Conservation (phyloP, 92 coral and sea anemone genomes). For the Heliopora coerulea region DNA sequence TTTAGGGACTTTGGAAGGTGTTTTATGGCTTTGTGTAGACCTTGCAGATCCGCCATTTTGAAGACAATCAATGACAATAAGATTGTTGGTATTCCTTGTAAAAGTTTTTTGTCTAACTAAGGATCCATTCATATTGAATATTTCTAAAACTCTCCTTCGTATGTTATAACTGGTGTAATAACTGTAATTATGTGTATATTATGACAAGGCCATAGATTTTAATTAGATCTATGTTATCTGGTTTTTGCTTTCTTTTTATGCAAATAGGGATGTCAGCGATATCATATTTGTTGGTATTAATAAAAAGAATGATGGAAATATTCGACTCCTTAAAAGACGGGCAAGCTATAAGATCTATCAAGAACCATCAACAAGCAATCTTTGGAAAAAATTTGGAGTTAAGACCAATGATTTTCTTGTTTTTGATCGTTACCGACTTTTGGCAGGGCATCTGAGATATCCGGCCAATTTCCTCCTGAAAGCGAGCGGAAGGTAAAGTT, state of each 20-base stretch:
- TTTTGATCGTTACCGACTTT: slow-evolving; percentile 51
- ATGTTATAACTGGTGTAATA: no score
- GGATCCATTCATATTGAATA: no score
- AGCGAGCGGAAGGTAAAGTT: slow-evolving; percentile 34
- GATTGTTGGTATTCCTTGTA: no score
- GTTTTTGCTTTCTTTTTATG: not conserved
- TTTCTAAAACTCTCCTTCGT: no score
- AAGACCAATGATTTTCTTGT: slow-evolving; percentile 40
- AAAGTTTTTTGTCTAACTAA: no score
- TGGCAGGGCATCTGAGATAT: slow-evolving; percentile 28
- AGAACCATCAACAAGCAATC: slow-evolving; percentile 44
- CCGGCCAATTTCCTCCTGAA: slow-evolving; percentile 17
- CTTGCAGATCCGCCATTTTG: no score
- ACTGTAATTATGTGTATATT: no score
- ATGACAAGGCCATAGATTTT: no score
- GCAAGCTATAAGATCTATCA: slow-evolving; percentile 40
- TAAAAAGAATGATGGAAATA: slow-evolving; percentile 6
- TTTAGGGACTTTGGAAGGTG: no score
- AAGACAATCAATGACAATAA: no score
- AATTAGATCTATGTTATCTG: not conserved
- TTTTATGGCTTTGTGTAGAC: no score
- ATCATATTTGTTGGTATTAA: slow-evolving; percentile 34
- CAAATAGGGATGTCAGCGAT: slow-evolving; percentile 24
- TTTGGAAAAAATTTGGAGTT: slow-evolving; percentile 19
- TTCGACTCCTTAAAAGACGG: slow-evolving; percentile 7